phyloP scores from a whole-genome alignment of 1,140 invertebrate genomes.

The Cephus cinctus region DNA sequence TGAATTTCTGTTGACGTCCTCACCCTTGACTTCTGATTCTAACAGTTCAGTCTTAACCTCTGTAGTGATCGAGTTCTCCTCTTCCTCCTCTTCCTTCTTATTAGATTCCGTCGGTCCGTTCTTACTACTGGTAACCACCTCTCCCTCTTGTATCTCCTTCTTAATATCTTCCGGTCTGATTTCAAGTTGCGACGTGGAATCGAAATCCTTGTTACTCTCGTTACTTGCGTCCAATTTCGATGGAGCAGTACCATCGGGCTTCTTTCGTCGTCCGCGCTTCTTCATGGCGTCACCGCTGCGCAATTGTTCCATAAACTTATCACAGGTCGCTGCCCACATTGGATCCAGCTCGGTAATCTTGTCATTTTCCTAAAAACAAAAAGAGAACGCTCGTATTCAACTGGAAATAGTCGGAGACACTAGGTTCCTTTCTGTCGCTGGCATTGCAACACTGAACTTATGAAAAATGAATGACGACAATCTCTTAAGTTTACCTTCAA shows the following conservation, averaged over 20 bases:
- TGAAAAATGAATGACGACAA: no score
- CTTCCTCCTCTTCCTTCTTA: constrained; percentile 17
- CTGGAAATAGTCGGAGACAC: no score
- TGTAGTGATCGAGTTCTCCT: constrained; percentile 3
- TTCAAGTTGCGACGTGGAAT: constrained; percentile 9
- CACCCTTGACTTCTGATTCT: constrained; percentile 12
- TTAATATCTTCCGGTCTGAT: constrained; percentile 44
- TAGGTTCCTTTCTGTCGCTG: no score
- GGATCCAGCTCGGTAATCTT: constrained; percentile 52
- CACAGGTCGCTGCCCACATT: constrained; percentile 66
- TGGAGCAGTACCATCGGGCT: constrained; percentile 25
- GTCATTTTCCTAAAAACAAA: constrained; percentile 41
- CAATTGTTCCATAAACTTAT: constrained; percentile 71
- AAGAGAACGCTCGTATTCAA: no score
- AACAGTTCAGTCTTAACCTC: constrained; percentile 28
- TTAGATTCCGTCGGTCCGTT: constrained; percentile 20
- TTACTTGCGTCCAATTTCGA: constrained; percentile 29
- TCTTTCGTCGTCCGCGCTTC: constrained; percentile 59
- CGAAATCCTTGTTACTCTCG: constrained; percentile 26
- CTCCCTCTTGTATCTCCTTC: constrained; percentile 29
- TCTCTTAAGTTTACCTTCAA: constrained; percentile 36
- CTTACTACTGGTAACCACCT: background rate
- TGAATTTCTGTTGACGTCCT: constrained; percentile 25
- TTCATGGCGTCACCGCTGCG: constrained; percentile 58
- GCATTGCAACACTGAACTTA: no score